phyloP scores from a whole-genome alignment of 2,797 vertebrate species.

The Manis javanica region DNA sequence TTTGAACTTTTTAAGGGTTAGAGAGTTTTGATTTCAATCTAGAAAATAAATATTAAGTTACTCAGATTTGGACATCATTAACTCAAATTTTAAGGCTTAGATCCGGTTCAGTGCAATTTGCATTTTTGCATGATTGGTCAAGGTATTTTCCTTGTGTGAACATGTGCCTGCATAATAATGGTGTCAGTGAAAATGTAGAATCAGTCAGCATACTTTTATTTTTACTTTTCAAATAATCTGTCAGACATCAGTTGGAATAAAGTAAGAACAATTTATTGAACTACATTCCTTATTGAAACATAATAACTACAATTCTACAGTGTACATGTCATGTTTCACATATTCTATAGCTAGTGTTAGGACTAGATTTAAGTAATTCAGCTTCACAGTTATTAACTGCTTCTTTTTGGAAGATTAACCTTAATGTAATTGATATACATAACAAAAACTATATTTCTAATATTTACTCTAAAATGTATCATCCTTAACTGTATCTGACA shows the following conservation, averaged over 20 bases:
- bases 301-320: neutral
- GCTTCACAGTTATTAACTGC: neutral
- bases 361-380: neutral
- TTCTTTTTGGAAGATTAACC: neutral
- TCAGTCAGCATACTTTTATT: neutral
- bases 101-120: neutral
- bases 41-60: neutral
- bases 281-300: neutral
- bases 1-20: conserved; percentile 3
- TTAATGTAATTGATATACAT: neutral
- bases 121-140: neutral
- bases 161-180: neutral
- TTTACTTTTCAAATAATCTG: neutral
- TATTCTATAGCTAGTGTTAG: neutral
- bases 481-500: conserved; percentile 21
- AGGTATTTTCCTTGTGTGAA: neutral
- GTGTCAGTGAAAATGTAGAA: neutral
- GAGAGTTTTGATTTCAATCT: neutral
- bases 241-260: neutral
- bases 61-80: neutral
- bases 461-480: conserved; percentile 18
- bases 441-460: conserved; percentile 18
- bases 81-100: neutral
- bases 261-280: neutral
- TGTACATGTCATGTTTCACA: neutral